Base-by-base conservation (phyloP, 2,113 vertebrate species). In the Amblyornis subalaris region DNA sequence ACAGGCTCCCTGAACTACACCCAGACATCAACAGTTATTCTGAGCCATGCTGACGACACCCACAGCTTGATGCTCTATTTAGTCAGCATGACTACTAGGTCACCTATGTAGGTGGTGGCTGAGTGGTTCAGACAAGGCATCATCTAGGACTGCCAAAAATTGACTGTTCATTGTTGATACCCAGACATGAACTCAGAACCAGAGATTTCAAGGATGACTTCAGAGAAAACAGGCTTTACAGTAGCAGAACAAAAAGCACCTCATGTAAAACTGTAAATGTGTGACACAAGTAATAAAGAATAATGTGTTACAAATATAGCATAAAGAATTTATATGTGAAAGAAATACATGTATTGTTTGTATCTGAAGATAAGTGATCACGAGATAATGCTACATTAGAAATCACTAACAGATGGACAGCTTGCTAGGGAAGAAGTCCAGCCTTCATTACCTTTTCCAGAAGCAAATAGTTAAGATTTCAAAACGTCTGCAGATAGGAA, bases 1-100 rank as follows among this genome's bases (percentile, higher is more conserved):
- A 85, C 75, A 80, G 44, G 38, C 26, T 88, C 38, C 50, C 62
- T 73, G 71, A 95, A 54, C 78, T 90, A 85, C 51, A 85, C 67
- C 23, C 66, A 89, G 58, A 42, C 88, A 90, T 31, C 85, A 92
- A 92, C 38, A 90, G 60, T 51, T 82, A 80, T 57, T 93, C 51
- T 6, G 20, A 95, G 83, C 29, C 64, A 42, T 1, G 4, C 14
- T 88, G 75, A 85, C 54, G 88, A 85, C 90, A 88, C 75, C 85
- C 78, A 94, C 90, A 85, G 67, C 44, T 58, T 83, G 78, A 83
- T 80, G 75, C 50, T 91, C 64, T 85, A 62, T 85, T 95, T 88
- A 95, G 88, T 73, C 75, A 94, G 82, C 54, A 44, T 58, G 71
- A 88, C 64, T 96, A 70, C 50, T 73, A 70, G 92, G 88, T 88